Percentiles rank a stretch among this genome's conserved stretches.
Conservation (phyloP, 2,113 vertebrate genomes). For the Helogale parvula region DNA sequence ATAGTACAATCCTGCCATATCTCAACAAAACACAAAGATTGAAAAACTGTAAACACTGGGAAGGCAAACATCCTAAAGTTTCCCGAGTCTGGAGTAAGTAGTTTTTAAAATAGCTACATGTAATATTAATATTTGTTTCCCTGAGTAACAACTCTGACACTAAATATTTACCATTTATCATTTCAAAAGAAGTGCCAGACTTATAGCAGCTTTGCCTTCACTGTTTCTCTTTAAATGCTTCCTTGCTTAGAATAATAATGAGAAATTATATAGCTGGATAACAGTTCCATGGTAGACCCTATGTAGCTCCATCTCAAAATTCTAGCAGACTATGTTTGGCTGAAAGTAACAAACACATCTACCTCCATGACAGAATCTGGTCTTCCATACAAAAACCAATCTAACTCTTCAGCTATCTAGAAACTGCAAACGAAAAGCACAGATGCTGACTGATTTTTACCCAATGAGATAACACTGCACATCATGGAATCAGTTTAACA, state of each 20-base stretch:
- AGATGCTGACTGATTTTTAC: not conserved
- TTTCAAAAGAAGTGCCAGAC: conserved; percentile 12
- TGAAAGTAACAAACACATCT: not conserved
- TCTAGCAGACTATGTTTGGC: not conserved
- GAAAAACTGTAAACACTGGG: not conserved
- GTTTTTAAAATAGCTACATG: conserved; percentile 16
- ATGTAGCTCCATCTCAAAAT: conserved; percentile 43
- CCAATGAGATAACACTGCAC: not conserved
- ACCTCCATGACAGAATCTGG: conserved; percentile 35
- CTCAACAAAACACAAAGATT: not conserved
- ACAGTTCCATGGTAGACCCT: not conserved
- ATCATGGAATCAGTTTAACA: not conserved
- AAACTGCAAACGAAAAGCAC: not conserved
- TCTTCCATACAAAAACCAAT: not conserved
- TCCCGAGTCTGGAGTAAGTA: not conserved
- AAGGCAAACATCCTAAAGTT: conserved; percentile 7
- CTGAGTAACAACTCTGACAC: not conserved
- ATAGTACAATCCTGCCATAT: not conserved
- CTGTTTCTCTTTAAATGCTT: not conserved
- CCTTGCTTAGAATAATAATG: not conserved
- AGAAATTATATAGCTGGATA: conserved; percentile 4
- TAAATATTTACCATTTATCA: conserved; percentile 32
- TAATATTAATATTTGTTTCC: not conserved
- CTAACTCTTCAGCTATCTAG: not conserved
- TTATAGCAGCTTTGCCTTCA: not conserved